These are phyloP conservation scores for Rhabdomys dilectus DNA, from an alignment of 2,113 vertebrate species.

Conservation along the genomic window DNA sequence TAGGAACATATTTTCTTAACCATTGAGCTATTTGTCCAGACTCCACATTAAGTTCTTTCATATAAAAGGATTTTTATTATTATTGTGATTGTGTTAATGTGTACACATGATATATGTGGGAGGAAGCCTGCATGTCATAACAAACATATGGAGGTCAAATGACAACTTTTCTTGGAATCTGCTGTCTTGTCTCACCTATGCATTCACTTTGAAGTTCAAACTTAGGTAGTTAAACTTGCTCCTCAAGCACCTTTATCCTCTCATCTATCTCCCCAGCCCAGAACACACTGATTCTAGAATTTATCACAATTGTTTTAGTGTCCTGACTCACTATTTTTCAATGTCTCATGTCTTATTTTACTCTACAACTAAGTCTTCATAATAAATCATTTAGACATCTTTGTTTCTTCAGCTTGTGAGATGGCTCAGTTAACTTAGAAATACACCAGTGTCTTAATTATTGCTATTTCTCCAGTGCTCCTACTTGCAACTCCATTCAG, in stretches of 20 bases:
- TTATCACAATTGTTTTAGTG: background rate
- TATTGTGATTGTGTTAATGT: background rate
- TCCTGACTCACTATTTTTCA: background rate
- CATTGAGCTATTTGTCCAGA: background rate
- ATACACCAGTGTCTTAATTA: constrained; percentile 81
- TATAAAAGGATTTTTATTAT: background rate
- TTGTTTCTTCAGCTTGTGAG: background rate
- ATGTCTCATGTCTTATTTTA: background rate
- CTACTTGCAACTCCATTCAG: constrained; percentile 75
- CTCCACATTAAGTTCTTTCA: background rate
- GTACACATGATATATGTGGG: background rate
- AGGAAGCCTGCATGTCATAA: background rate
- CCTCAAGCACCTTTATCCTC: background rate
- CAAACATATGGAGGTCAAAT: background rate
- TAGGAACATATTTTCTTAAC: background rate
- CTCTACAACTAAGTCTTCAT: background rate
- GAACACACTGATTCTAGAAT: background rate
- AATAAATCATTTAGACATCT: constrained; percentile 46
- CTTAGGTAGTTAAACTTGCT: background rate
- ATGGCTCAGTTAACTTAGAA: constrained; percentile 49
- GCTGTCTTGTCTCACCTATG: background rate
- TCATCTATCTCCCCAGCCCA: background rate
- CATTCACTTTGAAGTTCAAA: background rate
- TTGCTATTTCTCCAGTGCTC: constrained; percentile 81
- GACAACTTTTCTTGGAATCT: background rate